Evolutionary conservation across 2,888 invertebrate genomes (phyloP).

Genomic region (Leptogaster cylindrica): DNA sequence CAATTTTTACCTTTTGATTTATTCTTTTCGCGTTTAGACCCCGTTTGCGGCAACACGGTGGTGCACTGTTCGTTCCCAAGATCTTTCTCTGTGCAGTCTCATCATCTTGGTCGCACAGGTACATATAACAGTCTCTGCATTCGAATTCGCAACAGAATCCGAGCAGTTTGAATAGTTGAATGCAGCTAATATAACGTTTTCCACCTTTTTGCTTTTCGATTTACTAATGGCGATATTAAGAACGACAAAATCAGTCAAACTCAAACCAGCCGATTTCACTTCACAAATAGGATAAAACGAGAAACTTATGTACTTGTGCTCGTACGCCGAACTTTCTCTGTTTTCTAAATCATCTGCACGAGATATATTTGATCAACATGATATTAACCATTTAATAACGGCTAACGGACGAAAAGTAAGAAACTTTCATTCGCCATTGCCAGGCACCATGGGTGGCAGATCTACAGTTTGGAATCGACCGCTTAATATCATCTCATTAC

Average conservation of each 20-base stretch:
- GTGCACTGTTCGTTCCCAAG: slow-evolving; percentile 2
- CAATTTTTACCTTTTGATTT: slow-evolving; percentile 28
- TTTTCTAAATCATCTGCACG: slow-evolving; percentile 29
- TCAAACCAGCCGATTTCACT: slow-evolving; percentile 25
- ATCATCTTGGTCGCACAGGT: slow-evolving; percentile 20
- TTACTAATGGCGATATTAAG: slow-evolving; percentile 19
- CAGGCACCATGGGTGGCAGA: neutral
- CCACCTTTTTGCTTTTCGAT: slow-evolving; percentile 11
- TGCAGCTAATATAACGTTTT: slow-evolving; percentile 20
- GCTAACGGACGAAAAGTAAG: too few relatives aligned
- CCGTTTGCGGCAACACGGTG: slow-evolving; percentile 17
- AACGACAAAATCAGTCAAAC: slow-evolving; percentile 27
- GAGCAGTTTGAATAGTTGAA: neutral
- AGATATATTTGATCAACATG: too few relatives aligned
- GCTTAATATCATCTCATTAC: too few relatives aligned
- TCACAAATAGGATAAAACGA: slow-evolving; percentile 34
- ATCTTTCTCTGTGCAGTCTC: slow-evolving; percentile 17
- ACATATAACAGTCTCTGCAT: slow-evolving; percentile 17
- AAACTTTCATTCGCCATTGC: neutral
- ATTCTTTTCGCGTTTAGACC: slow-evolving; percentile 33
- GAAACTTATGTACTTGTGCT: neutral
- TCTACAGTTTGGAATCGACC: neutral
- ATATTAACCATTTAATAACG: too few relatives aligned
- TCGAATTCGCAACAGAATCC: neutral
- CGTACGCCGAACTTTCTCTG: slow-evolving; percentile 21